These are phyloP conservation scores for Sepiola atlantica DNA, from an alignment of 2,888 invertebrate species.

Conservation along the genomic window DNA sequence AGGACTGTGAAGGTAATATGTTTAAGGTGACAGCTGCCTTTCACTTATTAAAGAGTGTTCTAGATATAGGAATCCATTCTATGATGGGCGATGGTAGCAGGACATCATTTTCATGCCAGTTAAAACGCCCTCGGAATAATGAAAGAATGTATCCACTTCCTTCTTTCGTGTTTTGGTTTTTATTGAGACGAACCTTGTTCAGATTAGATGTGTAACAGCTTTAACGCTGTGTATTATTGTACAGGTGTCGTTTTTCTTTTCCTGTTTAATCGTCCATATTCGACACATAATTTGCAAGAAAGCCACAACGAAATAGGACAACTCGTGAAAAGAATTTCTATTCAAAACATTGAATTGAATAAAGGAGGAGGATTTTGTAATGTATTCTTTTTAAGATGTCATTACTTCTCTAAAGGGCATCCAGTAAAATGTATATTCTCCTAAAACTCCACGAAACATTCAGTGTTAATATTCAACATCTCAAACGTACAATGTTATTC, in stretches of 20 bases:
- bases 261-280: slow-evolving; percentile 4
- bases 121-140: not conserved
- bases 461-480: too few relatives aligned
- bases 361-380: not conserved
- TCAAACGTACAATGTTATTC: too few relatives aligned
- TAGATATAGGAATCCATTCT: not conserved
- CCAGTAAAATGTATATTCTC: not conserved
- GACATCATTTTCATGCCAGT: not conserved
- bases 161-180: not conserved
- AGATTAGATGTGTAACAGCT: not conserved
- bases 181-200: not conserved
- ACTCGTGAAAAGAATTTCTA: not conserved
- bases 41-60: too few relatives aligned
- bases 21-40: too few relatives aligned
- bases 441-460: not conserved
- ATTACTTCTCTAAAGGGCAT: not conserved
- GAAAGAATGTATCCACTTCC: not conserved
- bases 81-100: not conserved
- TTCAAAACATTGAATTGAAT: not conserved
- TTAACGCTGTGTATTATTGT: not conserved
- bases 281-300: not conserved
- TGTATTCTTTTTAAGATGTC: not conserved
- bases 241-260: not conserved
- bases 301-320: not conserved
- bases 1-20: too few relatives aligned